These are phyloP conservation scores for Lasioglossum zephyrum DNA, from an alignment of 2,888 invertebrate genomes.

Conservation along the genomic window DNA sequence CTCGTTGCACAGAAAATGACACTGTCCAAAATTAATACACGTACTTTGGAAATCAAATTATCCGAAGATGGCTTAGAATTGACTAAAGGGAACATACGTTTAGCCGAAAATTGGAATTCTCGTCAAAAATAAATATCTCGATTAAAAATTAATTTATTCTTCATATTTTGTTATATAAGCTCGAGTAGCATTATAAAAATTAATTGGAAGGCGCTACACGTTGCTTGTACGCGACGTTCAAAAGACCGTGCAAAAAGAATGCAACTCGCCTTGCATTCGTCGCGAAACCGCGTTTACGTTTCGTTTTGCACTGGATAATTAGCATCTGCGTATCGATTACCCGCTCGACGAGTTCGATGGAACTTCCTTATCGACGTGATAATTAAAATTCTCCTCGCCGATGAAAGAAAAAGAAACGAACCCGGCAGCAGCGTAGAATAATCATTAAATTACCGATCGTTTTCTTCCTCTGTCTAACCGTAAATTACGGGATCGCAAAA, in stretches of 20 bases:
- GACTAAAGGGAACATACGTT: too few species aligned
- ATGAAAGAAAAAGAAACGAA: constrained; percentile 16
- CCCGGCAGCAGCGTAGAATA: constrained; percentile 6
- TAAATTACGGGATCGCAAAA: constrained; percentile 41
- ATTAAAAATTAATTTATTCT: too few species aligned
- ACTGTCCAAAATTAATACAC: neutral
- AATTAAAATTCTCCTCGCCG: constrained; percentile 35
- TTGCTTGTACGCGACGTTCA: neutral
- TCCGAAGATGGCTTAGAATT: too few species aligned
- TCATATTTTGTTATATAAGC: too few species aligned
- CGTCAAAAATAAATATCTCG: too few species aligned
- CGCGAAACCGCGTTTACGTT: neutral
- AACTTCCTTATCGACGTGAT: constrained; percentile 43
- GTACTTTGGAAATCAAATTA: neutral
- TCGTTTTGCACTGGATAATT: constrained; percentile 32
- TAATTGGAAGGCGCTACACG: neutral
- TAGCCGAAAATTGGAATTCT: too few species aligned
- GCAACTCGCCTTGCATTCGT: neutral
- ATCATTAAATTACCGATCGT: constrained; percentile 62
- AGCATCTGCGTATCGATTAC: constrained; percentile 40
- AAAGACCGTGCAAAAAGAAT: neutral
- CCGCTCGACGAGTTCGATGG: constrained; percentile 30
- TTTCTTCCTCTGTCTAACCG: constrained; percentile 36
- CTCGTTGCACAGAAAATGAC: neutral
- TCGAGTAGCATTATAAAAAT: neutral